These are phyloP conservation scores for Zaprionus lachaisei DNA, from an alignment of 1,140 invertebrate species.

Conservation along the genomic window DNA sequence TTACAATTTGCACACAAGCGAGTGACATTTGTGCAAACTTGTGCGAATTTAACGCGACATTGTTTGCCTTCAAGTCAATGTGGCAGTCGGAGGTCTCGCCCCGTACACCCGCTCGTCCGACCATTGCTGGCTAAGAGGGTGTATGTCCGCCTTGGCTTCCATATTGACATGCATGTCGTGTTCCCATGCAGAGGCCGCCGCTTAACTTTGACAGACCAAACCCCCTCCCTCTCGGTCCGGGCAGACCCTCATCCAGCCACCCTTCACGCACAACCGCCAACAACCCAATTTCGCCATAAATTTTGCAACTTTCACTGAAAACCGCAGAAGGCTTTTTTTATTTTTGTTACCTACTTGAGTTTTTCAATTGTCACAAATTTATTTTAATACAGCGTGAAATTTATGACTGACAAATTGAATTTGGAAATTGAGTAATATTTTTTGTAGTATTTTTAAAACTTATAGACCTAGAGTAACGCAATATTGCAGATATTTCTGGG, in stretches of 20 bases:
- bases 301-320: slow-evolving; percentile 58
- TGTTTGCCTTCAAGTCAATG: slow-evolving; percentile 32
- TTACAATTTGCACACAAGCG: slow-evolving; percentile 66
- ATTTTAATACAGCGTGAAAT: slow-evolving; percentile 80
- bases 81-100: slow-evolving; percentile 22
- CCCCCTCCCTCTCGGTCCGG: slow-evolving; percentile 8
- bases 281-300: slow-evolving; percentile 63
- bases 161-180: slow-evolving; percentile 79
- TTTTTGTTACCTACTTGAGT: slow-evolving; percentile 49
- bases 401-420: slow-evolving; percentile 83
- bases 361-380: slow-evolving; percentile 78
- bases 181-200: slow-evolving; percentile 75
- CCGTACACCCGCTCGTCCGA: slow-evolving; percentile 12
- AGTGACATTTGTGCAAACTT: slow-evolving; percentile 58
- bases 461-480: background rate
- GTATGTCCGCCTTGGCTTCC: slow-evolving; percentile 30
- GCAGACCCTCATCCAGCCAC: slow-evolving; percentile 10
- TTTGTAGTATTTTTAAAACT: background rate
- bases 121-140: slow-evolving; percentile 13
- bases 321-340: slow-evolving; percentile 39
- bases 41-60: slow-evolving; percentile 81
- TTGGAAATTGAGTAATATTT: slow-evolving; percentile 65
- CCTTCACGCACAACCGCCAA: background rate
- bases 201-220: slow-evolving; percentile 74
- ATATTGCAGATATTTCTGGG: background rate